phyloP scores from a whole-genome alignment of 1,140 invertebrate species.

The Microvelia longipes region DNA sequence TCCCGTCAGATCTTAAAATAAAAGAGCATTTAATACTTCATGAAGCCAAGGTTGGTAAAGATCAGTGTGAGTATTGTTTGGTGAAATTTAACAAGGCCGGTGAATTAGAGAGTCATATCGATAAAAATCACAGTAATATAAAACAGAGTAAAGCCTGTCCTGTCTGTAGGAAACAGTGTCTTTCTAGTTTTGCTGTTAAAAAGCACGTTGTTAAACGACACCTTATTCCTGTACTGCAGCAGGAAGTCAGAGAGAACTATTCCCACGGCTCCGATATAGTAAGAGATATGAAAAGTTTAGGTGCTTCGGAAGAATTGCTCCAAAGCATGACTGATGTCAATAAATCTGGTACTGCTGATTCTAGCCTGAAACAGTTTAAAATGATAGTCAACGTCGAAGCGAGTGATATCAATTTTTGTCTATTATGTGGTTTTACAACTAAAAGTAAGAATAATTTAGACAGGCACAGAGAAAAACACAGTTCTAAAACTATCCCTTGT shows the following conservation, averaged over 20 bases:
- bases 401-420: not conserved
- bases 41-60: not conserved
- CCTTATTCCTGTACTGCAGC: not conserved
- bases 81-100: conserved; percentile 17
- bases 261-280: conserved; percentile 1
- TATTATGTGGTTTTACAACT: not conserved
- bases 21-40: not conserved
- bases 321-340: not conserved
- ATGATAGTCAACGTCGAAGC: not conserved
- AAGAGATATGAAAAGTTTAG: not conserved
- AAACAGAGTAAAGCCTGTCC: conserved; percentile 19
- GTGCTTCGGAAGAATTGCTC: not conserved
- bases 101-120: not conserved
- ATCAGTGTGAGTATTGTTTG: conserved; percentile 2
- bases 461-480: not conserved
- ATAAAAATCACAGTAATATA: not conserved
- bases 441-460: not conserved
- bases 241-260: not conserved
- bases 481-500: not conserved
- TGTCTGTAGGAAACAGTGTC: conserved; percentile 37
- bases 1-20: conserved; percentile 4
- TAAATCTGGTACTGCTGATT: not conserved
- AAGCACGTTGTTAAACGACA: conserved; percentile 29
- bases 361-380: not conserved
- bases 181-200: conserved; percentile 33